phyloP scores from a whole-genome alignment of 1,140 invertebrate genomes.

The Glossosoma conforme region DNA sequence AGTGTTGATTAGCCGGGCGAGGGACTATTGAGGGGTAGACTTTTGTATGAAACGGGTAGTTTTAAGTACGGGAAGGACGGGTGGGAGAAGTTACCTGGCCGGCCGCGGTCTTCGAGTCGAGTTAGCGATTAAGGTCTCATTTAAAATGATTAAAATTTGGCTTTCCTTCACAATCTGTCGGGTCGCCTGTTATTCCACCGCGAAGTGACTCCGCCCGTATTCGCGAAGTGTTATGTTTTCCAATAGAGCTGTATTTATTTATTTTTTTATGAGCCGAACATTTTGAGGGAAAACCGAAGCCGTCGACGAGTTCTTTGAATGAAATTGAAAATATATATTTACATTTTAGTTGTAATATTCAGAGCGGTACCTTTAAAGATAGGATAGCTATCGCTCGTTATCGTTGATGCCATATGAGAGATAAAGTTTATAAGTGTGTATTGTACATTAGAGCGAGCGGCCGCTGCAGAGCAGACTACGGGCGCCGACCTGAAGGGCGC shows the following conservation, averaged over 20 bases:
- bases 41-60: neutral
- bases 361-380: constrained; percentile 14
- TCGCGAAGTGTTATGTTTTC: constrained; percentile 3
- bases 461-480: constrained; percentile 3
- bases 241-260: constrained; percentile 21
- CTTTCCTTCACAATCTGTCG: no score
- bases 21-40: neutral
- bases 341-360: constrained; percentile 12
- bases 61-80: neutral
- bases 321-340: constrained; percentile 5
- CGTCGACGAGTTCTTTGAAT: constrained; percentile 15
- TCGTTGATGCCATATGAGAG: constrained; percentile 16
- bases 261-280: constrained; percentile 24
- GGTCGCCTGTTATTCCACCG: no score
- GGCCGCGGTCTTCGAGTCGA: no score
- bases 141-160: no score
- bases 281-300: constrained; percentile 17
- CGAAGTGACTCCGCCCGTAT: no score
- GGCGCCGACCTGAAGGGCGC: constrained; percentile 12
- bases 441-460: constrained; percentile 5
- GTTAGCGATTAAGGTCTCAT: no score
- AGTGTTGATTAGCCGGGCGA: neutral
- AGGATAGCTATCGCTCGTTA: constrained; percentile 5
- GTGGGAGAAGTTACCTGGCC: no score
- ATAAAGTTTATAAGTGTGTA: constrained; percentile 8